Percentiles rank a stretch among this genome's conserved stretches.
phyloP scores from a whole-genome alignment of 2,888 invertebrate species.

The Hedychridium roseum region DNA sequence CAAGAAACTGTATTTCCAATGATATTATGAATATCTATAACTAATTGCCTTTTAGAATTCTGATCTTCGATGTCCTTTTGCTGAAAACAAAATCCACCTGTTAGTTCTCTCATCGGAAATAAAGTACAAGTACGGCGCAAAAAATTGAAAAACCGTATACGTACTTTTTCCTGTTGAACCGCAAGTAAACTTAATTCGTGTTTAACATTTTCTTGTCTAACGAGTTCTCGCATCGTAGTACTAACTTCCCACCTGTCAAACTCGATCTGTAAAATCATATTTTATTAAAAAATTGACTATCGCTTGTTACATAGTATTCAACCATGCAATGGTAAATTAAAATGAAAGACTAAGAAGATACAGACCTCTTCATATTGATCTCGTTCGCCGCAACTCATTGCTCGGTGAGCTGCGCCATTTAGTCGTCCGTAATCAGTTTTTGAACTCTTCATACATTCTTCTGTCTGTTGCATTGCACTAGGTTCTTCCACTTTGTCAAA shows the following conservation, averaged over 20 bases:
- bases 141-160: no score
- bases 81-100: slow-evolving; percentile 27
- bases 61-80: slow-evolving; percentile 58
- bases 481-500: no score
- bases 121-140: not conserved
- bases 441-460: slow-evolving; percentile 18
- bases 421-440: slow-evolving; percentile 46
- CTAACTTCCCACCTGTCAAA: slow-evolving; percentile 59
- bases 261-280: slow-evolving; percentile 44
- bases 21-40: slow-evolving; percentile 55
- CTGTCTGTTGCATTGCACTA: slow-evolving; percentile 4
- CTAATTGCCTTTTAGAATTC: slow-evolving; percentile 55
- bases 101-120: no score
- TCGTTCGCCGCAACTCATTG: slow-evolving; percentile 57
- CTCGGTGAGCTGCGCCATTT: slow-evolving; percentile 56
- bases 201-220: slow-evolving; percentile 55
- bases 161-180: slow-evolving; percentile 56
- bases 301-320: no score
- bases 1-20: slow-evolving; percentile 37
- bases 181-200: slow-evolving; percentile 56
- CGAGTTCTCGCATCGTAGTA: slow-evolving; percentile 50
- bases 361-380: slow-evolving; percentile 54
- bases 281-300: slow-evolving; percentile 2
- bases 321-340: no score
- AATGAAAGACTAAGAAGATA: not conserved